Base-by-base conservation (phyloP, 2,888 invertebrate genomes). In the Platycheirus rosarum region DNA sequence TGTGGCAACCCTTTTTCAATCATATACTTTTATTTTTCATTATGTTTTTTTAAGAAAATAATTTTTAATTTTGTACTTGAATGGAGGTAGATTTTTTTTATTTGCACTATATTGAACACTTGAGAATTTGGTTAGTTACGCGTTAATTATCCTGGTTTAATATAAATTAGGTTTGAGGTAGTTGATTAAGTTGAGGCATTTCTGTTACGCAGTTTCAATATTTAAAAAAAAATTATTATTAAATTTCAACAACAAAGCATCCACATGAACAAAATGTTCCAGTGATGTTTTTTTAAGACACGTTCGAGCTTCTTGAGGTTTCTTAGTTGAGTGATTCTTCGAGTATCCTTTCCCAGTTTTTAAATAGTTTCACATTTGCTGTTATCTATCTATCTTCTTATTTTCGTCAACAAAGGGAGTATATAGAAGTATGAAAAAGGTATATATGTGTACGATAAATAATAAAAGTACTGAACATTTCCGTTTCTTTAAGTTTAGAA, bases 381-480 rank as follows among this genome's bases (percentile, higher is more conserved):
- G 77, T 79, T 86, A 87, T 87, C 86, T 87, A 87, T 86, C 63
- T 48, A 85, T 85, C 66, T 65, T 71, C 62, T 26, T 55, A 48
- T 78, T 49, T 57, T 55, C 26, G n/a, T 23, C 20, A 14, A 6
- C 4, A 37, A 62, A 35, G 57, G 60, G 66, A 75, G 69, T 80
- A 63, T 60, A 75, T 70, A 63, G 51, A 63, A 70, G 26, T 68
- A 44, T 73, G 63, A 49, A 37, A n/a, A 60, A n/a, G 23, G 51
- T 53, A 46, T n/a, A 23, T 51, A 13, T 71, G 35, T 48, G 42
- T 51, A 49, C 14, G 26, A 26, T 42, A 60, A 66, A 60, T 57
- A 71, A 35, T 37, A 55, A 46, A 35, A 49, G 66, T 68, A 78
- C 57, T 51, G 55, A 66, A 37, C 42, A 51, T 42, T 62, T 18